Evolutionary conservation across 2,113 vertebrate species (phyloP).

Genomic region (Passer domesticus): DNA sequence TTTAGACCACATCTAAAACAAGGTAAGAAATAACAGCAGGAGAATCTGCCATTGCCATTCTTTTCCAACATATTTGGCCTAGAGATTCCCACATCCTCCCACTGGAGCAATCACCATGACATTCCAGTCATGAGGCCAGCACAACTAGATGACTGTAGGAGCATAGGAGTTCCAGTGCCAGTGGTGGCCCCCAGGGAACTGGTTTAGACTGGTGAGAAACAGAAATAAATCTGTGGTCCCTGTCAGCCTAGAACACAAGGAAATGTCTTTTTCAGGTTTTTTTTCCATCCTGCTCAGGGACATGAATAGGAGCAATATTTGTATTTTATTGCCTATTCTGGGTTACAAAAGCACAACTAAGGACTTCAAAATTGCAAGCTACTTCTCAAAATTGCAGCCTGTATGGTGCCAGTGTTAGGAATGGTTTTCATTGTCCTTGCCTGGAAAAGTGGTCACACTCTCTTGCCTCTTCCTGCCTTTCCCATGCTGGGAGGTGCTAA

Average conservation of each 20-base stretch:
- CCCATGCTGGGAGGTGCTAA: background rate
- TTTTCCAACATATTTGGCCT: fast-evolving
- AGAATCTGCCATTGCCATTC: background rate
- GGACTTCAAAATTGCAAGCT: background rate
- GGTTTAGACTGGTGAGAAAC: background rate
- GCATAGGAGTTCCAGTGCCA: background rate
- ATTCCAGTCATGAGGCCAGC: background rate
- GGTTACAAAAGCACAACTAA: background rate
- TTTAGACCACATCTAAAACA: background rate
- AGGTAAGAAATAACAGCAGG: background rate
- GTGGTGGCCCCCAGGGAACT: background rate
- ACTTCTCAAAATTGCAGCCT: background rate
- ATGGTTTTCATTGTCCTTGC: background rate
- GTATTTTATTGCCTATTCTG: background rate
- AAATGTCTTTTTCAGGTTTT: background rate
- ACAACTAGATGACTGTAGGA: background rate
- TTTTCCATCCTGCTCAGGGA: background rate
- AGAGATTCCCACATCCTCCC: background rate
- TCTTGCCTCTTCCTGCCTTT: background rate
- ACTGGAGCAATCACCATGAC: fast-evolving
- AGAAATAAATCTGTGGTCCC: background rate
- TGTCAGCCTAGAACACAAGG: background rate
- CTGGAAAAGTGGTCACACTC: fast-evolving
- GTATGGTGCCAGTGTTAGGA: background rate
- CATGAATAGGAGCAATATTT: background rate